phyloP scores from a whole-genome alignment of 64 coral and sea anemone species.

The Montipora capricornis region DNA sequence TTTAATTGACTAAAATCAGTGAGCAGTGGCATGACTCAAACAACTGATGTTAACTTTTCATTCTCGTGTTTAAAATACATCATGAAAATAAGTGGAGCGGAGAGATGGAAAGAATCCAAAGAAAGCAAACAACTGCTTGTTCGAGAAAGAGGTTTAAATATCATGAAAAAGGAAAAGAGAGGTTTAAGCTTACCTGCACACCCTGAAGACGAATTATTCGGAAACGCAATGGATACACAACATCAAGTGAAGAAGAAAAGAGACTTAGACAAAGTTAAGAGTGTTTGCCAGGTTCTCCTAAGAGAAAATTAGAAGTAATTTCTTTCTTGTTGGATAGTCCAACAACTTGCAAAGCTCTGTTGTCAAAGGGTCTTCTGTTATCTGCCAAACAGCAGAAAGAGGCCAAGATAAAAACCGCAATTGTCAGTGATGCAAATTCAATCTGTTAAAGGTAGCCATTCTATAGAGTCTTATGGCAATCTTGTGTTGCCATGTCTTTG shows the following conservation, averaged over 20 bases:
- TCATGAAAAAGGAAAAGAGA: not conserved
- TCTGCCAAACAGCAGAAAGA: not conserved
- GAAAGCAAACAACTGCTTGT: not conserved
- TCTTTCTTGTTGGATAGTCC: conserved; percentile 4
- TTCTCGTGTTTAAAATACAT: too few relatives aligned
- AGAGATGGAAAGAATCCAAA: not conserved
- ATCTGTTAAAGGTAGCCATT: not conserved
- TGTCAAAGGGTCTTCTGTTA: not conserved
- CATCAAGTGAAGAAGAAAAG: not conserved
- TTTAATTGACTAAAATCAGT: too few relatives aligned
- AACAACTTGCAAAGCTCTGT: not conserved
- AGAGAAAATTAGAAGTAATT: conserved; percentile 6
- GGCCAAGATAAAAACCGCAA: not conserved
- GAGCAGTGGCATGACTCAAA: too few relatives aligned
- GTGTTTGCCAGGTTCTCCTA: not conserved
- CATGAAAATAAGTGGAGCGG: not conserved
- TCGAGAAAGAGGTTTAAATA: not conserved
- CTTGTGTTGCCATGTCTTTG: conserved; percentile 4
- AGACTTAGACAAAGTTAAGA: conserved; percentile 24
- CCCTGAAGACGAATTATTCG: not conserved
- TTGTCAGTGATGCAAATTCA: not conserved
- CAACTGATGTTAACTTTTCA: too few relatives aligned
- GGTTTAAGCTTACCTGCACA: not conserved
- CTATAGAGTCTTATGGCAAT: conserved; percentile 12
- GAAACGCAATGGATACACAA: not conserved